Conservation (phyloP, 1,140 invertebrate species). For the Zophobas morio region DNA sequence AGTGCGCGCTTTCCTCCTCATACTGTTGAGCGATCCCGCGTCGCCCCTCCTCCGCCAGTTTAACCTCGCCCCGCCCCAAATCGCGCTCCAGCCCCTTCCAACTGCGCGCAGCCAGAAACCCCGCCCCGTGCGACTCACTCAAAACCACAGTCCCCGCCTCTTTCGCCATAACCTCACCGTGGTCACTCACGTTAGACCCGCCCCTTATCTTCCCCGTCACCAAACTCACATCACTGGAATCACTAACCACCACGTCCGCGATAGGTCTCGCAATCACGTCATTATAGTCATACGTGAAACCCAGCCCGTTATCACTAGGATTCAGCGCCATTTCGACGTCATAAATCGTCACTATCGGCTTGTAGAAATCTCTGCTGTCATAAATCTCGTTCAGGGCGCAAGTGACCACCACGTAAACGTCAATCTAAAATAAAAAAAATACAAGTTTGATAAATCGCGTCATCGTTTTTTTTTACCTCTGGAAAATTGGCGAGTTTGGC, state of each 20-base stretch:
- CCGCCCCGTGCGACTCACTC: conserved; percentile 70
- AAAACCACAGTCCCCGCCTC: conserved; percentile 66
- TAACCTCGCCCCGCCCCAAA: conserved; percentile 76
- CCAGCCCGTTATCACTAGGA: conserved; percentile 62
- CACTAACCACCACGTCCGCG: conserved; percentile 65
- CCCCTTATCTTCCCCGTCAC: conserved; percentile 76
- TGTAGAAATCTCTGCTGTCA: conserved; percentile 88
- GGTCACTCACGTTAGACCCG: conserved; percentile 57
- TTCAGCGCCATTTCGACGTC: conserved; percentile 93
- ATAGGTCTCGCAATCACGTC: conserved; percentile 65
- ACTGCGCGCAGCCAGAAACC: conserved; percentile 75
- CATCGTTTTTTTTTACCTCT: conserved; percentile 73
- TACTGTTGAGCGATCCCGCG: conserved; percentile 75
- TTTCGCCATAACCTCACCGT: conserved; percentile 64
- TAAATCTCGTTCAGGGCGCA: conserved; percentile 91
- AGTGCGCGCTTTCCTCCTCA: conserved; percentile 63
- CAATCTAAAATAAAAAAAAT: conserved; percentile 74
- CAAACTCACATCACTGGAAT: conserved; percentile 77
- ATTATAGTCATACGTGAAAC: conserved; percentile 69
- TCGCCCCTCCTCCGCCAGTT: conserved; percentile 74
- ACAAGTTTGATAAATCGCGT: conserved; percentile 22
- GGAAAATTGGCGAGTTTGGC: conserved; percentile 95
- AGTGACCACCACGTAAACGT: conserved; percentile 91
- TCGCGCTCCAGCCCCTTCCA: conserved; percentile 84
- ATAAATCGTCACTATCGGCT: conserved; percentile 92